Evolutionary conservation across 2,113 vertebrate genomes (phyloP).

Genomic region (Sisor rabdophorus): DNA sequence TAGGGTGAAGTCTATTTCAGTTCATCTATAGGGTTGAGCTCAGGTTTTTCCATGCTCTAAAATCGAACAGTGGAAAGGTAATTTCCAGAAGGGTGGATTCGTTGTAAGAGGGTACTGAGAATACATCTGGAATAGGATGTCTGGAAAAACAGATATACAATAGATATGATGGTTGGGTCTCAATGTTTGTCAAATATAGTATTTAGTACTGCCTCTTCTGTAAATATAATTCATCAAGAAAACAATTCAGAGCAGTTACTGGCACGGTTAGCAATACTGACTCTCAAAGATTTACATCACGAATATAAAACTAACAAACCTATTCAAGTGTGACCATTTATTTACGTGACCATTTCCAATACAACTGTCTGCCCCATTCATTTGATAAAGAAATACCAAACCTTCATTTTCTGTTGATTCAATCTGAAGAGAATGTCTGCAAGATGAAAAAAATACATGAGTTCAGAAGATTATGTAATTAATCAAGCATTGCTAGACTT

Average conservation of each 20-base stretch:
- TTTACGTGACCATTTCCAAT: background rate
- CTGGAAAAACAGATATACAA: too few relatives aligned
- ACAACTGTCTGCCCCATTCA: background rate
- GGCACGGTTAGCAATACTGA: slow-evolving; percentile 5
- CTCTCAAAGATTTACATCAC: background rate
- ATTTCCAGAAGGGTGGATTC: too few relatives aligned
- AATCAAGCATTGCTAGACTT: background rate
- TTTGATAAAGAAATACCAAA: background rate
- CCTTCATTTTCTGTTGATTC: background rate
- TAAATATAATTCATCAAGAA: background rate
- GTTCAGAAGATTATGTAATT: background rate
- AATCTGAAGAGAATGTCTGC: background rate
- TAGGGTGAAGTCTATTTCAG: too few relatives aligned
- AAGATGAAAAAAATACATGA: background rate
- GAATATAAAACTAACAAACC: background rate
- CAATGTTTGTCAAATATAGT: background rate
- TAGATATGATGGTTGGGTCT: too few relatives aligned
- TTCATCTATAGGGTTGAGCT: too few relatives aligned
- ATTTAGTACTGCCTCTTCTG: background rate
- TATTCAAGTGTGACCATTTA: background rate
- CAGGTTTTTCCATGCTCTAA: too few relatives aligned
- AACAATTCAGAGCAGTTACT: background rate
- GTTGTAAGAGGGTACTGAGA: too few relatives aligned
- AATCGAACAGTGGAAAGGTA: too few relatives aligned
- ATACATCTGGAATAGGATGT: too few relatives aligned